These are phyloP conservation scores for Spialia ferax DNA, from an alignment of 2,888 invertebrate genomes.

Conservation along the genomic window DNA sequence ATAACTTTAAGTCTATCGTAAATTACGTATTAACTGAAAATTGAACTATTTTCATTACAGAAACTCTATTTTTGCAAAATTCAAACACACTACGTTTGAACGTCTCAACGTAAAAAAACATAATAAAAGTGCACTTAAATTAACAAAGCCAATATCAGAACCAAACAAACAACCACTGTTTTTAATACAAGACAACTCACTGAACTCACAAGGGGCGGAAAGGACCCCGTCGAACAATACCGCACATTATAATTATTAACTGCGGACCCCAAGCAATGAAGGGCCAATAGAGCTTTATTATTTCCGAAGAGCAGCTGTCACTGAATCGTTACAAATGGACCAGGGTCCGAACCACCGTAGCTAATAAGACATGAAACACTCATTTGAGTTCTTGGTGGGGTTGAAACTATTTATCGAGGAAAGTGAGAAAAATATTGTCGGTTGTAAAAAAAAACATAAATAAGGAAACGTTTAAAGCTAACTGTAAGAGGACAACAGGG, in stretches of 20 bases:
- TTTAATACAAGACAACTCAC: conserved; percentile 16
- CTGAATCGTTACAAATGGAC: conserved; percentile 63
- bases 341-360: conserved; percentile 51
- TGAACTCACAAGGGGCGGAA: neutral
- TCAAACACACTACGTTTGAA: too few relatives aligned
- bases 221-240: conserved; percentile 24
- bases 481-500: neutral
- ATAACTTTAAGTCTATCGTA: too few relatives aligned
- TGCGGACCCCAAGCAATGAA: conserved; percentile 24
- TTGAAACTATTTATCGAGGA: conserved; percentile 21
- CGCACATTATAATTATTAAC: conserved; percentile 35
- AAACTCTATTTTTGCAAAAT: too few relatives aligned
- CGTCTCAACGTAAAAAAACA: neutral
- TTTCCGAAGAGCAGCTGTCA: conserved; percentile 45
- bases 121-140: neutral
- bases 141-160: conserved; percentile 11
- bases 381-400: conserved; percentile 47
- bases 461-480: neutral
- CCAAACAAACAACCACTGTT: conserved; percentile 11
- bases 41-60: too few relatives aligned
- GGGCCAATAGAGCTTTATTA: conserved; percentile 36
- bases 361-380: conserved; percentile 60
- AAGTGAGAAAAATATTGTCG: neutral
- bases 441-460: neutral
- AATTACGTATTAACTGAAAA: too few relatives aligned